These are phyloP conservation scores for Macquaria australasica DNA, from an alignment of 2,113 vertebrate genomes.

Conservation along the genomic window DNA sequence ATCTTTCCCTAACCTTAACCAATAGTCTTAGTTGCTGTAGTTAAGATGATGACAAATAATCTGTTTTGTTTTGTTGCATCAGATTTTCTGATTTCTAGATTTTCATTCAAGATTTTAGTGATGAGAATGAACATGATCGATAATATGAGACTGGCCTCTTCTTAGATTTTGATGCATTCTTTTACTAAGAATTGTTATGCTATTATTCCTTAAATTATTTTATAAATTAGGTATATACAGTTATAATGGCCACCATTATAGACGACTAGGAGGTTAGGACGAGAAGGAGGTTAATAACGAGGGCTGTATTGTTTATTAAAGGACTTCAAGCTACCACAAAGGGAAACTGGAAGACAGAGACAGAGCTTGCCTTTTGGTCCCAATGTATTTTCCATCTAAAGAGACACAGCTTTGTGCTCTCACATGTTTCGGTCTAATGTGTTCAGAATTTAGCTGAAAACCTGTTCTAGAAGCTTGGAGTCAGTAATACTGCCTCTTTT, in stretches of 20 bases:
- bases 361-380: background rate
- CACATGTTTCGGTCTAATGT: background rate
- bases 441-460: background rate
- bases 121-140: background rate
- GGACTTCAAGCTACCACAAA: background rate
- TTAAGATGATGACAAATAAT: too few relatives aligned
- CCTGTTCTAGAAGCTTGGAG: background rate
- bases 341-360: background rate
- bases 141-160: background rate
- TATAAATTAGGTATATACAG: background rate
- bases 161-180: background rate
- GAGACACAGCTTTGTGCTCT: background rate
- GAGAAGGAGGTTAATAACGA: background rate
- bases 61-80: background rate
- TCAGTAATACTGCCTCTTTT: background rate
- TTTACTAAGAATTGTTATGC: background rate
- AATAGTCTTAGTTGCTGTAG: too few relatives aligned
- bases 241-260: background rate
- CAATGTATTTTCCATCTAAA: background rate
- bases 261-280: too few relatives aligned
- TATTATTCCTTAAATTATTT: background rate
- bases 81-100: too few relatives aligned
- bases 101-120: background rate
- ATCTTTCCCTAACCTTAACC: too few relatives aligned
- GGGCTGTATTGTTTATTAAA: background rate